Evolutionary conservation across 2,888 invertebrate genomes (phyloP), one percentile per base, ranked within the genome.

Genomic region (Sialis fuliginosa): DNA sequence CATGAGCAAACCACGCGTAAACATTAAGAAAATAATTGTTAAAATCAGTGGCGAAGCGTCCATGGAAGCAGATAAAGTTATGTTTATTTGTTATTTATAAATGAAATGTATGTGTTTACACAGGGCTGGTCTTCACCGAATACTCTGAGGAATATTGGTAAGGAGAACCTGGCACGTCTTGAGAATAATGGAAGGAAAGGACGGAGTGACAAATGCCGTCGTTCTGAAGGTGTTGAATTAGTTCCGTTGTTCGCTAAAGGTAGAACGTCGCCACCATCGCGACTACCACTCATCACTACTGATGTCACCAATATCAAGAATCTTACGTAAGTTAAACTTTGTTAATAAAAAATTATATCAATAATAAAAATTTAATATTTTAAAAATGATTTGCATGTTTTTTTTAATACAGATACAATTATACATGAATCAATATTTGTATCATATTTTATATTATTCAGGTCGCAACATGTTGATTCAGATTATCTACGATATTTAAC

Each of bases 201-300:
- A 64, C 67, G 56, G 60, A 62, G 55, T 67, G 68, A 46, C 60
- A 61, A 42, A 41, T 9, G 13, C 7, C 33, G 7, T 6, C 22
- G 13, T 43, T 44, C 58, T 62, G 3, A 67, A 65, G 85, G 84
- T 22, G 74, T 82, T 44, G 86, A 86, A 63, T 67, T 87, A 57
- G 86, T 85, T 47, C 81, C 85, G 2, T 65, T 87, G 44, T 63
- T 87, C 52, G 81, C 83, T 22, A 73, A 79, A 51, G 71, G 79
- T 54, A 68, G 81, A 49, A 70, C 71, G 46, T 67, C 70, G 44
- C 66, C 69, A 44, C 63, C 69, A 4, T n/a, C n/a, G n/a, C 71
- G 72, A 52, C 69, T 72, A 52, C 70, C 69, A 51, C 62, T 76
- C 50, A 70, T 65, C 45, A 70, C 69, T 49, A 72, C 72, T 22